A percentile compares a stretch with the other conserved stretches of the same genome.
phyloP scores from a whole-genome alignment of 1,140 invertebrate species.

The Holotrichia oblita region DNA sequence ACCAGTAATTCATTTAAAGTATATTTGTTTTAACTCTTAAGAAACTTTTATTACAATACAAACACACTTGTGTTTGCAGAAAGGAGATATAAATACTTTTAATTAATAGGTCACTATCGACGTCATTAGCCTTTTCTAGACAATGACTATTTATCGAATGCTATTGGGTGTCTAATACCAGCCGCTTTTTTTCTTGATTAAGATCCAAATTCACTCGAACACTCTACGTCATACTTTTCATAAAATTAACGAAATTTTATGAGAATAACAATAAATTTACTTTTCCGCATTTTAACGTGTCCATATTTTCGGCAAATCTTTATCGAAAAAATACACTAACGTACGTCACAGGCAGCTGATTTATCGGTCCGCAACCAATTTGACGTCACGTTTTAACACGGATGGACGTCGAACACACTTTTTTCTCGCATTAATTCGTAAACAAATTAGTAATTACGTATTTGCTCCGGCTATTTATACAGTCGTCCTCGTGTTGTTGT shows the following conservation, averaged over 20 bases:
- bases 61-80: too few relatives aligned
- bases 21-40: too few relatives aligned
- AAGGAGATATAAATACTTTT: too few relatives aligned
- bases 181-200: neutral
- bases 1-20: too few relatives aligned
- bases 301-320: neutral
- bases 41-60: too few relatives aligned
- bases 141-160: too few relatives aligned
- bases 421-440: slow-evolving; percentile 27
- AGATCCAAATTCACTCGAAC: neutral
- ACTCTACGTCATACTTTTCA: neutral
- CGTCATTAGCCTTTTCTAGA: too few relatives aligned
- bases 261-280: neutral
- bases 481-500: slow-evolving; percentile 14
- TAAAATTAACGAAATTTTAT: neutral
- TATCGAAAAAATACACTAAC: too few relatives aligned
- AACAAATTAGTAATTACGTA: slow-evolving; percentile 32
- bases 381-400: slow-evolving; percentile 27
- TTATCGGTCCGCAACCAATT: slow-evolving; percentile 8
- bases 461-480: slow-evolving; percentile 23
- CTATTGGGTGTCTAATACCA: too few relatives aligned
- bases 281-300: neutral
- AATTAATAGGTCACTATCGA: too few relatives aligned
- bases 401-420: slow-evolving; percentile 4
- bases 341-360: slow-evolving; percentile 11